Base-by-base conservation (phyloP, 2,888 invertebrate genomes). In the Blomia tropicalis region DNA sequence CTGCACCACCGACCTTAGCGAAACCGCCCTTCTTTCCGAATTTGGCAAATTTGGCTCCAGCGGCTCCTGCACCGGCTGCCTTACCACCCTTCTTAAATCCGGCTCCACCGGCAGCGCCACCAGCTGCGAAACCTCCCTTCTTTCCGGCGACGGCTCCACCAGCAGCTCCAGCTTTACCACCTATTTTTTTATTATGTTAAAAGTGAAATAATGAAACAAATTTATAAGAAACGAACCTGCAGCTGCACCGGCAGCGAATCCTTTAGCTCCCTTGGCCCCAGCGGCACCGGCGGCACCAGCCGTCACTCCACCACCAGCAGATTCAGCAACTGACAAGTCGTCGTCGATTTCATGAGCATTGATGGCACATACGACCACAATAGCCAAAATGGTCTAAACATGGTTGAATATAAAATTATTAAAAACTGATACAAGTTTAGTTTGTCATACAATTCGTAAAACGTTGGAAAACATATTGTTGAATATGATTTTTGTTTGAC, bases 1-100 rank as follows among this genome's bases (percentile, higher is more conserved):
- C 62, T 17, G 58, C 62, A 14, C 43, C 62, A 51, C 51, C 60
- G 11, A 43, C 44, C 30, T 62, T 62, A 7, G 25, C 43, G 32
- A 62, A 62, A 7, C 41, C 62, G n/a, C 56, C 62, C 27, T 62
- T 62, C 43, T 62, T 62, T 3, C 62, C 62, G 43, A 62, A 56
- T n/a, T 62, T 62, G 7, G 41, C 56, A 29, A 62, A 62, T 19
- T 62, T 62, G 11, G 4, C 59, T 2, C 59, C 59, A 2, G 22
- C 59, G 2, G 43, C 59, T 19, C 43, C 59, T 25, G 43, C 41
- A 25, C 43, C 43, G 7, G 43, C 59, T 11, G 43, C 59, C 41
- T 59, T 59, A 14, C 44, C 44, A 19, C 59, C 60, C 29, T 60
- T 60, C 31, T 60, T 60, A 31, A 60, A 47, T 19, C 60, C 60